A percentile compares a stretch with the other conserved stretches of the same genome.
These are phyloP conservation scores for Cydia pomonella DNA, from an alignment of 1,140 invertebrate species.

Conservation along the genomic window DNA sequence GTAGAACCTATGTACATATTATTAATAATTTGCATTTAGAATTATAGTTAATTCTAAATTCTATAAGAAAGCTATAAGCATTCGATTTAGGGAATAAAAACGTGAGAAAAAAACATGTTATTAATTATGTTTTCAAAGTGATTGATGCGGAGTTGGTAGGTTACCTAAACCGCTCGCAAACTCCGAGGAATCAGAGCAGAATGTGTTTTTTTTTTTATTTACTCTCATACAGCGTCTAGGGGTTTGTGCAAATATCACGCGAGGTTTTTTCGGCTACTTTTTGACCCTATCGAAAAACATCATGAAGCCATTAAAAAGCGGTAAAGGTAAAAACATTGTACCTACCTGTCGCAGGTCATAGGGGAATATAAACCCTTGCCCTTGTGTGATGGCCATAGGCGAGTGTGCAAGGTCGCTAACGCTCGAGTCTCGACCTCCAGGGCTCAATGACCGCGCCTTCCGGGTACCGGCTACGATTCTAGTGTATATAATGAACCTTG, in stretches of 20 bases:
- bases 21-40: background rate
- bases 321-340: background rate
- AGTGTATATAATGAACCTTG: background rate
- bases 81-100: background rate
- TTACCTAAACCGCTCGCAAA: too few species aligned
- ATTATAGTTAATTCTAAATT: too few species aligned
- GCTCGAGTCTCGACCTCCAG: slow-evolving; percentile 3
- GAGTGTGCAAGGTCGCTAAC: slow-evolving; percentile 23
- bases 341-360: background rate
- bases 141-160: too few species aligned
- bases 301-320: too few species aligned
- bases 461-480: slow-evolving; percentile 14
- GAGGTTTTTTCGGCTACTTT: too few species aligned
- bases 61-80: too few species aligned
- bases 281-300: too few species aligned
- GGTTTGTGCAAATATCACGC: too few species aligned
- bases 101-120: too few species aligned
- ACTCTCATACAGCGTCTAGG: too few species aligned
- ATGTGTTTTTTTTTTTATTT: background rate
- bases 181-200: background rate
- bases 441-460: slow-evolving; percentile 26
- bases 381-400: slow-evolving; percentile 10
- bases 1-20: too few species aligned
- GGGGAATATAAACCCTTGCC: background rate
- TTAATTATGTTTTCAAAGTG: too few species aligned